Evolutionary conservation across 2,113 vertebrate genomes (phyloP), one percentile per base, ranked within the genome.

Genomic region (Dendrocopos noguchii): DNA sequence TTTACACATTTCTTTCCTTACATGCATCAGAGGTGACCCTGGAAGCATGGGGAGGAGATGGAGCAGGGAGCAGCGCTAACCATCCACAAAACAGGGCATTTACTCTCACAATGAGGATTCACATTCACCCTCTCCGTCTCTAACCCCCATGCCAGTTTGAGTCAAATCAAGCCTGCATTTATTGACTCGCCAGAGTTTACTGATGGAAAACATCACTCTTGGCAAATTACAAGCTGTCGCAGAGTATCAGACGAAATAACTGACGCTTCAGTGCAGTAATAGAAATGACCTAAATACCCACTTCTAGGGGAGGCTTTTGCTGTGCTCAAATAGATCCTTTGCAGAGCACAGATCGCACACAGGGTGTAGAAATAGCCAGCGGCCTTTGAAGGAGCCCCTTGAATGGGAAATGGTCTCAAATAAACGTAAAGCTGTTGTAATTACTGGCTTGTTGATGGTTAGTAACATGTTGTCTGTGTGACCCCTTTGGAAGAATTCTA

Each of bases 271-370:
- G 88, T 95, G 92, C 92, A 46, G 84, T 94, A 83, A 94, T 87
- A 73, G 9, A 95, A 95, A 80, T 96, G 92, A 95, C 89, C 95
- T 91, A 94, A 96, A 95, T 96, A 96, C 90, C 89, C 92, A 94
- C 74, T 87, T 95, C 80, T 87, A 47, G 65, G 80, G 80, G 70
- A 94, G 79, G 64, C 83, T 91, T 82, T 73, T 68, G 46, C 50
- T 74, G 61, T 87, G 75, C 82, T 92, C 84, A 90, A 93, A 83
- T 56, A 88, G 91, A 31, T 34, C 44, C 78, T 78, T 60, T 74
- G 24, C 72, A 11, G 88, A 27, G 39, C 55, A 75, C 42, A 80
- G 33, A 73, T 91, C 80, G 53, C 56, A 56, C n/a, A 5, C 31
- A 29, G 22, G 50, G 6, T 29, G 25, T n/a, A 60, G 60, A 91